These are phyloP conservation scores for Stichopus chloronotus DNA, from an alignment of 35 echinoderm and acorn worm genomes.

Conservation along the genomic window DNA sequence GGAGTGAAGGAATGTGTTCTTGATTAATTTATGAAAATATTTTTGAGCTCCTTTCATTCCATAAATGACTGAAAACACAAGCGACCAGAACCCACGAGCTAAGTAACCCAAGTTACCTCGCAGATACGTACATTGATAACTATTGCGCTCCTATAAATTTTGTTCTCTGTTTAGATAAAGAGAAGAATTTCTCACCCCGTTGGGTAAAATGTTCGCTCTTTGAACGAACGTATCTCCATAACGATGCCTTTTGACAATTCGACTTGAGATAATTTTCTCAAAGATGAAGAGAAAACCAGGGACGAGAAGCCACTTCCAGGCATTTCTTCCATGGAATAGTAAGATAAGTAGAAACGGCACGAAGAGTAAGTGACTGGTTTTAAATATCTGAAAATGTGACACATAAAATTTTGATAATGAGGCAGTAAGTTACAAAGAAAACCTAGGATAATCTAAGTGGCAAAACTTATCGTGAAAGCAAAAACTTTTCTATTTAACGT, in stretches of 20 bases:
- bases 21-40: too few relatives aligned
- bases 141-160: too few relatives aligned
- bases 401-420: not conserved
- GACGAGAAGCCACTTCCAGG: slow-evolving; percentile 71
- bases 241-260: slow-evolving; percentile 47
- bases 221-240: slow-evolving; percentile 61
- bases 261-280: slow-evolving; percentile 61
- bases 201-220: slow-evolving; percentile 62
- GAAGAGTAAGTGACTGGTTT: slow-evolving; percentile 57
- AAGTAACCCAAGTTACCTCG: too few relatives aligned
- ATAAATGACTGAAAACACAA: too few relatives aligned
- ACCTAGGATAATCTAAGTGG: too few relatives aligned
- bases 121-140: too few relatives aligned
- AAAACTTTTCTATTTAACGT: too few relatives aligned
- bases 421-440: not conserved
- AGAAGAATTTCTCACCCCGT: slow-evolving; percentile 64
- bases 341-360: slow-evolving; percentile 58
- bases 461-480: too few relatives aligned
- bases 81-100: too few relatives aligned
- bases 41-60: too few relatives aligned
- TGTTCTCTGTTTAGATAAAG: not conserved
- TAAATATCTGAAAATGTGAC: slow-evolving; percentile 60
- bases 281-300: slow-evolving; percentile 59
- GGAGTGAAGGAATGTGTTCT: too few relatives aligned
- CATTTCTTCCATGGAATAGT: slow-evolving; percentile 61